Base-by-base conservation (phyloP, 1,140 invertebrate species). In the Drosophila micromelanica region DNA sequence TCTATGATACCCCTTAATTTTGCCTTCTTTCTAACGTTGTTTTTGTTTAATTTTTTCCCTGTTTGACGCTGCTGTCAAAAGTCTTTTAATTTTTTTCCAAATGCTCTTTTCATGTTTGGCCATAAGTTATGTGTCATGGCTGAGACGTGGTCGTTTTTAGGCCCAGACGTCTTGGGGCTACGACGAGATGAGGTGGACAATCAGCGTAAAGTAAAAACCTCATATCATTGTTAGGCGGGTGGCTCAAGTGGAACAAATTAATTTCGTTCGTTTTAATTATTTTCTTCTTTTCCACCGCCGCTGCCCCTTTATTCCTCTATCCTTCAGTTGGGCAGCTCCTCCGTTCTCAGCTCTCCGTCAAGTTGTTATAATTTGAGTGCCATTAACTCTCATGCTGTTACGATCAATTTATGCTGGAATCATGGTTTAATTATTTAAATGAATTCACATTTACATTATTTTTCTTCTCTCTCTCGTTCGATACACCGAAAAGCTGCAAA, bases 181-280 rank as follows among this genome's bases (percentile, higher is more conserved):
- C 38, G 46, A 17, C 12, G 27, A 62, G 37, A 62, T 57, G 61
- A 64, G 52, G n/a, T 60, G 40, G 62, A 76, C 54, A 77, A 35
- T 59, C 65, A 64, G 61, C 40, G 43, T 20, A 52, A 68, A 48
- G 60, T 43, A 59, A 65, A 78, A 78, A 65, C 45, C 73, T 70
- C 84, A 79, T 87, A 87, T 87, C 78, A 87, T 89, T 89, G 84
- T 89, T 77, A 89, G 84, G 79, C 79, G 79, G 84, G 79, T 87
- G 79, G 78, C 82, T 87, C 79, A 82, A 87, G 84, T 87, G 84
- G 84, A 87, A 87, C 84, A 87, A 87, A 87, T 87, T 89, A 87
- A 89, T 89, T 87, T 87, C 68, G 60, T 89, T 87, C 69, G 42
- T 82, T 79, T 89, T 82, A 78, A 82, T 86, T 79, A 75, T 85